Conservation (phyloP, 2,888 invertebrate species). For the Tipula lateralis region DNA sequence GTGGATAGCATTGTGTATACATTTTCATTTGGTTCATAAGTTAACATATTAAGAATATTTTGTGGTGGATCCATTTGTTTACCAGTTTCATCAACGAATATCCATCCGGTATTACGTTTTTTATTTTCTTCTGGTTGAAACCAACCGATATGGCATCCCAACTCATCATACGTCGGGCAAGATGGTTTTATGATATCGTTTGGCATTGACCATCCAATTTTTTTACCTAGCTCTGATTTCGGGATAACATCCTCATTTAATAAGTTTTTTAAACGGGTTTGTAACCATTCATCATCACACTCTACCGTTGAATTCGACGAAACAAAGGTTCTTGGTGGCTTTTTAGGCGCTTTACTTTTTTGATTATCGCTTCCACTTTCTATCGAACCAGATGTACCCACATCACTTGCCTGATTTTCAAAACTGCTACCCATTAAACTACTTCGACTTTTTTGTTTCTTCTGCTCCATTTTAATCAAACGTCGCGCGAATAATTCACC, state of each 20-base stretch:
- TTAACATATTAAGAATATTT: slow-evolving; percentile 33
- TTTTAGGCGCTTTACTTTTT: slow-evolving; percentile 38
- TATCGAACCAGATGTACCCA: neutral
- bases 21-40: slow-evolving; percentile 30
- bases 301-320: neutral
- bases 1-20: neutral
- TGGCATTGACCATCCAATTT: slow-evolving; percentile 25
- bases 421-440: neutral
- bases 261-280: neutral
- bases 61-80: neutral
- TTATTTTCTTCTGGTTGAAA: slow-evolving; percentile 29
- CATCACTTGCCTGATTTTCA: neutral
- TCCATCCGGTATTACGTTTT: neutral
- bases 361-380: neutral
- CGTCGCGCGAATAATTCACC: slow-evolving; percentile 30
- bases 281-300: neutral
- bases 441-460: neutral
- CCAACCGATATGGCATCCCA: slow-evolving; percentile 33
- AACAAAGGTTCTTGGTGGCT: slow-evolving; percentile 44
- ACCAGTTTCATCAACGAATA: slow-evolving; percentile 14
- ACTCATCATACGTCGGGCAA: slow-evolving; percentile 20
- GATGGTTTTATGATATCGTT: neutral
- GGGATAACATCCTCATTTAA: neutral
- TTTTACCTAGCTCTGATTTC: neutral
- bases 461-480: slow-evolving; percentile 26